Conservation (phyloP, 2,888 invertebrate genomes). For the Rhagonycha fulva region DNA sequence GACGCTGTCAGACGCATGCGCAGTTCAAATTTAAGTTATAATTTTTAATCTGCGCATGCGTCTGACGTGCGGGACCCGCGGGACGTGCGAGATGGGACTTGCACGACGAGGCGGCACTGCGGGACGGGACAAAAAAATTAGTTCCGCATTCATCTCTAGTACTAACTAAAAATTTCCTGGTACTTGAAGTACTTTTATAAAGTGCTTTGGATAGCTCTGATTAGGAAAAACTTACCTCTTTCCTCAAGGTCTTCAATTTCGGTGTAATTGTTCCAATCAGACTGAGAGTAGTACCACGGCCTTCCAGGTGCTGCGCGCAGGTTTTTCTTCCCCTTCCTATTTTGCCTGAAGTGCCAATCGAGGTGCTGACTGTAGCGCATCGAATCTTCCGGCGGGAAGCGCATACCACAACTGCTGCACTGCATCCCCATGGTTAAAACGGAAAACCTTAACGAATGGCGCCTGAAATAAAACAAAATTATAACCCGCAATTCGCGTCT, state of each 20-base stretch:
- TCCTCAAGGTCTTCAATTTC: conserved; percentile 92
- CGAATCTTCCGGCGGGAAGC: conserved; percentile 89
- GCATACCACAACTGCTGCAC: conserved; percentile 93
- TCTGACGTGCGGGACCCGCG: no score
- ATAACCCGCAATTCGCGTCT: neutral
- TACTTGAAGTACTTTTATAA: no score
- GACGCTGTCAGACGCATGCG: no score
- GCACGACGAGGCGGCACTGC: no score
- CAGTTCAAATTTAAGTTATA: no score
- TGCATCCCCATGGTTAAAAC: conserved; percentile 88
- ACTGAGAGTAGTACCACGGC: conserved; percentile 87
- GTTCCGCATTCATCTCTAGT: no score
- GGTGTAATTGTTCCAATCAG: conserved; percentile 94
- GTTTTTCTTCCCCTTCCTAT: conserved; percentile 84
- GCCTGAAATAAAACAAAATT: conserved; percentile 55
- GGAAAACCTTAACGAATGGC: conserved; percentile 72
- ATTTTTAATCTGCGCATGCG: no score
- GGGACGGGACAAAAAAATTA: no score
- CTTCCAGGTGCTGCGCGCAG: conserved; percentile 82
- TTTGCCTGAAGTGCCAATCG: conserved; percentile 98
- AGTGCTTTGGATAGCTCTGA: no score
- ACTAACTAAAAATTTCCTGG: no score
- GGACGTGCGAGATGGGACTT: no score
- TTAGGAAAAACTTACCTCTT: conserved; percentile 62
- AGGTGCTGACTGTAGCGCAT: conserved; percentile 92